Evolutionary conservation across 2,797 vertebrate genomes (phyloP), one percentile per base, ranked within the genome.

Genomic region (Chanos chanos): DNA sequence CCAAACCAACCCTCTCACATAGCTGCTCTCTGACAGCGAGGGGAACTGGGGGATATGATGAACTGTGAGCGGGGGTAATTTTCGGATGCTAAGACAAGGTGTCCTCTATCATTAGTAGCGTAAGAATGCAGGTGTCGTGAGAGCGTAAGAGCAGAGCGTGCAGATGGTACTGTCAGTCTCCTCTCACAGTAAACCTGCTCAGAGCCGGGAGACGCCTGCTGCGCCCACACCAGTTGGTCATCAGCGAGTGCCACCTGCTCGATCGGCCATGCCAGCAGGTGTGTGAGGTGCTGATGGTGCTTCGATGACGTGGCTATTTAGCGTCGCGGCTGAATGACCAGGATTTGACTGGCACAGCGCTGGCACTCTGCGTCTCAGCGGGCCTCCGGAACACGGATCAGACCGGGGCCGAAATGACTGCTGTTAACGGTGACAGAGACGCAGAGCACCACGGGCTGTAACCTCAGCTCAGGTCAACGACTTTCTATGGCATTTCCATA

Each of bases 121-220:
- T 49, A 53, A 24, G 49, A 60, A 30, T 58, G 25, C 49, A 25
- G 34, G 39, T 36, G 25, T 53, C 43, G 40, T 21, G 39, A 5
- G n/a, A 44, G 21, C 34, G 19, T 30, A 24, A 34, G 31, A 54
- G 18, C 2, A 6, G 53, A 34, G 40, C 21, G 59, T 21, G 10
- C 70, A 72, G 62, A 76, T 69, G 74, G 68, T 36, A 63, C 45
- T 50, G 64, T 27, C 50, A 43, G 36, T n/a, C 34, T 55, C 22
- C 28, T 39, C 55, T 18, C 2, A 21, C 48, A 50, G 37, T 51
- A 37, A 25, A 21, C 48, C 21, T 15, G 21, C 41, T 36, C 27
- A 21, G 48, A 40, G 5, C 8, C 10, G n/a, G 24, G 15, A 31
- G n/a, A 5, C 10, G 47, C 6, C 58, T 9, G 33, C 34, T 19